Evolutionary conservation across 2,888 invertebrate species (phyloP), one percentile per base, ranked within the genome.

Genomic region (Punctoribates punctum): DNA sequence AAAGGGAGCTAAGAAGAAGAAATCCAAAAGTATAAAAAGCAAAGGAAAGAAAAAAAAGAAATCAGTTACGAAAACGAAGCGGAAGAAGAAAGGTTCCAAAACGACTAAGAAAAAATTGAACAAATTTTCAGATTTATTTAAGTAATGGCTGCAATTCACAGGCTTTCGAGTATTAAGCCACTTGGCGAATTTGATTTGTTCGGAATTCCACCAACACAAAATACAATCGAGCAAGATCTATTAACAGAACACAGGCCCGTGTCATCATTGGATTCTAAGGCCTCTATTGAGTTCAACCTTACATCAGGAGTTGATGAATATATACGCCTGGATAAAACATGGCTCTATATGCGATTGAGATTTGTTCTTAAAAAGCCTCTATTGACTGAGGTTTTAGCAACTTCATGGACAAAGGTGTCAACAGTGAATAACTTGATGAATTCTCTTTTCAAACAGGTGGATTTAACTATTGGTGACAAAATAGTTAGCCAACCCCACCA

Each of bases 121-220:
- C 3, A 25, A 4, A 34, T 34, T 34, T 34, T 34, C 34, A 27
- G 13, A 70, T 70, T 17, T 70, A 3, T 70, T 42, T 9, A 5
- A 5, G 20, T 60, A 65, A 70, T 74, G 74, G 27, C 74, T 2
- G 8, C 67, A 25, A 23, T 74, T 17, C 74, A 65, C 20, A 6
- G 6, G 13, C 2, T 38, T 3, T 74, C 74, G 1, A 34, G 27
- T 57, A n/a, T 29, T 8, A 62, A 20, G 3, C 3, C 74, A 4
- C 17, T 62, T 27, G 4, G 34, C 3, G 74, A 74, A 29, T 34
- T 62, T 65, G 74, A 74, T 62, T 11, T 74, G 3, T 74, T 72
- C 25, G 62, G 34, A 6, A 17, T 74, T 17, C 62, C 74, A 13
- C 74, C 74, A 25, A 74, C 70, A 23, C 74, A 74, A 74, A 65